Conservation (phyloP, 2,113 vertebrate species). For the Talpa occidentalis region DNA sequence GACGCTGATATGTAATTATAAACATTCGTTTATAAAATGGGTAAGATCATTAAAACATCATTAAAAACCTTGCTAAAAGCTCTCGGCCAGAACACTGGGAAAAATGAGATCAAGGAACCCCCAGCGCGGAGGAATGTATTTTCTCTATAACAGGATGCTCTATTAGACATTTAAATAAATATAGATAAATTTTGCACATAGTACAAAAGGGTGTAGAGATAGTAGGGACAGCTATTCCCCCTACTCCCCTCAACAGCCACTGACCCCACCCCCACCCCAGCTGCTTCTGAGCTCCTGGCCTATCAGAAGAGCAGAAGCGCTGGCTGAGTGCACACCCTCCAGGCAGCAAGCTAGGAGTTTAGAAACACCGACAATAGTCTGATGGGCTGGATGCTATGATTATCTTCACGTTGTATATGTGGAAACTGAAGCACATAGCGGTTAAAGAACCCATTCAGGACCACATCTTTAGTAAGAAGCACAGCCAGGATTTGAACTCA, state of each 20-base stretch:
- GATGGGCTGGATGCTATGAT: not conserved
- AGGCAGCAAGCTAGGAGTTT: not conserved
- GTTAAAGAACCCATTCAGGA: not conserved
- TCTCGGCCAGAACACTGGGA: not conserved
- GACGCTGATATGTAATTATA: not conserved
- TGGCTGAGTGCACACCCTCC: not conserved
- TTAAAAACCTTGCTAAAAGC: conserved; percentile 45
- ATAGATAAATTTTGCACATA: not conserved
- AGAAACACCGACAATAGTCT: not conserved
- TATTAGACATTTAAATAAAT: not conserved
- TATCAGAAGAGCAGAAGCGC: not conserved
- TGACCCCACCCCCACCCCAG: not conserved
- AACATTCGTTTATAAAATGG: conserved; percentile 1
- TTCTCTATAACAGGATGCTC: not conserved
- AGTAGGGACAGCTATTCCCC: not conserved
- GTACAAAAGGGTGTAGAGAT: not conserved
- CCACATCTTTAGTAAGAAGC: not conserved
- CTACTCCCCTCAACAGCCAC: not conserved
- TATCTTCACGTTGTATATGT: too few species aligned
- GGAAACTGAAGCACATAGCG: too few species aligned
- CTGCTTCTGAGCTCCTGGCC: not conserved
- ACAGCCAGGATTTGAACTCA: not conserved
- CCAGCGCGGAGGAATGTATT: not conserved
- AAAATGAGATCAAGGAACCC: conserved; percentile 40
- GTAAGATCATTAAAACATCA: conserved; percentile 45